Evolutionary conservation across 1,140 invertebrate species (phyloP).

Genomic region (Drosophila virilis): DNA sequence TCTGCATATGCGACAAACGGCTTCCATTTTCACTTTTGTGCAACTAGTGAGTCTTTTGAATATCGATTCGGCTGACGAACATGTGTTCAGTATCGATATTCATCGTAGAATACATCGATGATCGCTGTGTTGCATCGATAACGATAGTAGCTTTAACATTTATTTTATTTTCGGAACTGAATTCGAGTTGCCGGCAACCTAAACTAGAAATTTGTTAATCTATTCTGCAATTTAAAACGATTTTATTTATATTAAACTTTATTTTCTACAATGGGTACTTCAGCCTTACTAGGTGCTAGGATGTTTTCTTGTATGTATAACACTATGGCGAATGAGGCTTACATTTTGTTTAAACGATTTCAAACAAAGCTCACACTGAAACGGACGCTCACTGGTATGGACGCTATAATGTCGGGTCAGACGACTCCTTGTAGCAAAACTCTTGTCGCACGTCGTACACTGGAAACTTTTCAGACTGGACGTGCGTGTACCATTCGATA

Average conservation of each 20-base stretch:
- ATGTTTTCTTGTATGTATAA: not conserved
- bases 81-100: too few species aligned
- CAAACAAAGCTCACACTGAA: not conserved
- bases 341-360: not conserved
- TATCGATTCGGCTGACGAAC: too few species aligned
- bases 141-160: too few species aligned
- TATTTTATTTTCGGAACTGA: too few species aligned
- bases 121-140: not conserved
- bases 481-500: not conserved
- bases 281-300: too few species aligned
- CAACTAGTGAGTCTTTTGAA: too few species aligned
- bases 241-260: too few species aligned
- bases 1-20: not conserved
- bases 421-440: not conserved
- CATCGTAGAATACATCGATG: not conserved
- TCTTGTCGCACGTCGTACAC: not conserved
- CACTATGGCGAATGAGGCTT: not conserved
- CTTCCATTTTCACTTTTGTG: not conserved
- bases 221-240: too few species aligned
- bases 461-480: not conserved
- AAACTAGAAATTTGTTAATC: too few species aligned
- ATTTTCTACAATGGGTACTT: too few species aligned
- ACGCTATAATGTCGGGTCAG: not conserved
- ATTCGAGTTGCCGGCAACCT: too few species aligned
- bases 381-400: not conserved